These are phyloP conservation scores for Zelleria hepariella DNA, from an alignment of 2,888 invertebrate species.

Conservation along the genomic window DNA sequence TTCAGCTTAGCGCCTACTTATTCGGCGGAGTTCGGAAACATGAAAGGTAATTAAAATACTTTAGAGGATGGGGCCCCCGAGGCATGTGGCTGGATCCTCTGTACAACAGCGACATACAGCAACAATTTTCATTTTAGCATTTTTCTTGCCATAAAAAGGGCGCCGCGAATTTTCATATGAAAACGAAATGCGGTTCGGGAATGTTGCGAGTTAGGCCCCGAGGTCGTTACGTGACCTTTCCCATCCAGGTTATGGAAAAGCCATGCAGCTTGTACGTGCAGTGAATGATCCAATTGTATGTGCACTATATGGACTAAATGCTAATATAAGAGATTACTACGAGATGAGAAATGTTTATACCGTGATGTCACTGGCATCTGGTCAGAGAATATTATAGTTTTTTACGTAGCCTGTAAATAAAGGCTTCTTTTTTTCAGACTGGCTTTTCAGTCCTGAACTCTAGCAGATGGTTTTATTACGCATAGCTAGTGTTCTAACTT, in stretches of 20 bases:
- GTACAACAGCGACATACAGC: slow-evolving; percentile 12
- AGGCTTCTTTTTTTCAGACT: no score
- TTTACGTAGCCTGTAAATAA: no score
- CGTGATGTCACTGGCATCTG: no score
- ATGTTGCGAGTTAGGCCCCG: neutral
- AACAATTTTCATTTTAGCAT: slow-evolving; percentile 35
- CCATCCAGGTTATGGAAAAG: neutral
- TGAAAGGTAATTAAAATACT: slow-evolving; percentile 48
- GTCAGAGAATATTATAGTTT: no score
- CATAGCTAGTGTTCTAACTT: no score
- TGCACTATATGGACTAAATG: neutral
- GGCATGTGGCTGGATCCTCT: slow-evolving; percentile 17
- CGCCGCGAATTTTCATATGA: neutral
- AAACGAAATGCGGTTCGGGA: neutral
- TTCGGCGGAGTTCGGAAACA: neutral
- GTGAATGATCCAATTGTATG: neutral
- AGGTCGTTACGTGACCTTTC: neutral
- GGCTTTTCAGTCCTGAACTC: no score
- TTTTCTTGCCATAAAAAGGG: neutral
- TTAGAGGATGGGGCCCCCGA: slow-evolving; percentile 26
- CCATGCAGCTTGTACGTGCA: neutral
- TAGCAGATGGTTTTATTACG: no score
- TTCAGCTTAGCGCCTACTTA: neutral
- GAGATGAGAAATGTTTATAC: no score
- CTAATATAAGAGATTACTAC: neutral